Evolutionary conservation across 2,113 vertebrate species (phyloP), one percentile per base, ranked within the genome.

Genomic region (Etheostoma spectabile): DNA sequence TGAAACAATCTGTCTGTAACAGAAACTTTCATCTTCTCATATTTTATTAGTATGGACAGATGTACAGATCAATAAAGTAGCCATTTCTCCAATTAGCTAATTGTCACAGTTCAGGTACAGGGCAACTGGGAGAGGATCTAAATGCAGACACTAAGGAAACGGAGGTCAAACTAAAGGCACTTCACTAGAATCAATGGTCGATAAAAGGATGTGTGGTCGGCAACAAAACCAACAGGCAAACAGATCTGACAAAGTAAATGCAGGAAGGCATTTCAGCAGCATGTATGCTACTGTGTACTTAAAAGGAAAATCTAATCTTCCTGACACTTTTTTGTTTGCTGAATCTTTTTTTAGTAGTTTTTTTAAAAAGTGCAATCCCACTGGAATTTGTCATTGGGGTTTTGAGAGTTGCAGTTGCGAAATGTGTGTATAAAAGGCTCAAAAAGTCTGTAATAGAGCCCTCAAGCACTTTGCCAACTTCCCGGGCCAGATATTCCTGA

Each of bases 61-160:
- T 67, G 19, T 45, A 16, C n/a, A 49, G 52, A 53, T 75, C 49
- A 46, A 55, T 64, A 73, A 56, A 45, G 42, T 3, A 60, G 64
- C 22, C 16, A 42, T 73, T 76, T 27, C 55, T 85, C 64, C 27
- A 66, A 69, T 74, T 51, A 14, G 30, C 22, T 51, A 46, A 80
- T 45, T 77, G 35, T 56, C 24, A 57, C 56, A 24, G 66, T 46
- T 80, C 52, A 76, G 49, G 59, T 18, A 14, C 1, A 10, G 33
- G 46, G 66, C 24, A 46, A 35, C 33, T 46, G 46, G 16, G 15
- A 24, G 3, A 45, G 10, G 21, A 62, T 10, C 33, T 27, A 63
- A 51, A 46, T 35, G 45, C 6, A 68, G 63, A 57, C 51, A 8
- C 8, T 13, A 3, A 35, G 14, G 56, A 74, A 56, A 22, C 27